phyloP scores from a whole-genome alignment of 2,113 vertebrate genomes.

The Erinaceus europaeus region DNA sequence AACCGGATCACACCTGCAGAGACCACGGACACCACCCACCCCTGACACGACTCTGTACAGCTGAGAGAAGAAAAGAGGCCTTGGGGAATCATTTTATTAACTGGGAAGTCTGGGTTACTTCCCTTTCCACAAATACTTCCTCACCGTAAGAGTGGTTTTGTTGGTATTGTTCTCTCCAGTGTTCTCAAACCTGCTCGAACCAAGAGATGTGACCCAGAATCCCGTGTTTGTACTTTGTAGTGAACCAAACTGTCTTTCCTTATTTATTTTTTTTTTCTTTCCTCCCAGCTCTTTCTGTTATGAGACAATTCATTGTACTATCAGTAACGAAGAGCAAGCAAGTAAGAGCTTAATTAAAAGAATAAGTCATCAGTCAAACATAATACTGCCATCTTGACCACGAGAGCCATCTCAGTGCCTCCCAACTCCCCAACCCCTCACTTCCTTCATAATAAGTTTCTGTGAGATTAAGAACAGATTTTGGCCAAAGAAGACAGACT shows the following conservation, averaged over 20 bases:
- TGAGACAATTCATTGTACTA: constrained; percentile 8
- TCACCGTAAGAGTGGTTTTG: not conserved
- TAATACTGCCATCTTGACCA: not conserved
- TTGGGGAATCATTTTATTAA: not conserved
- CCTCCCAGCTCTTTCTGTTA: constrained; percentile 10
- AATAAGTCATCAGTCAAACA: constrained; percentile 62
- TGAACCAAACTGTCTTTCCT: not conserved
- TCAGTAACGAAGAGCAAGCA: constrained; percentile 40
- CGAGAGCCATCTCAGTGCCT: too few species aligned
- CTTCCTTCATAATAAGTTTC: not conserved
- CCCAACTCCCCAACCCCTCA: too few species aligned
- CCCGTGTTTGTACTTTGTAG: not conserved
- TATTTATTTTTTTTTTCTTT: too few species aligned
- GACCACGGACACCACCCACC: not conserved
- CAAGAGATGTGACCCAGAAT: not conserved
- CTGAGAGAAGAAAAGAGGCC: not conserved
- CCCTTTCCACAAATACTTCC: not conserved
- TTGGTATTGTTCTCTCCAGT: not conserved
- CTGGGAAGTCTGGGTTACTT: not conserved
- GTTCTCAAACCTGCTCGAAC: not conserved
- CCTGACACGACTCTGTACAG: not conserved
- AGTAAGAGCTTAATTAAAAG: constrained; percentile 61
- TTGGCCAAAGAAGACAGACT: not conserved
- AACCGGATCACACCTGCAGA: not conserved
- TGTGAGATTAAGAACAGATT: not conserved